These are phyloP conservation scores for Tortricodes alternella DNA, from an alignment of 2,888 invertebrate species.

Conservation along the genomic window DNA sequence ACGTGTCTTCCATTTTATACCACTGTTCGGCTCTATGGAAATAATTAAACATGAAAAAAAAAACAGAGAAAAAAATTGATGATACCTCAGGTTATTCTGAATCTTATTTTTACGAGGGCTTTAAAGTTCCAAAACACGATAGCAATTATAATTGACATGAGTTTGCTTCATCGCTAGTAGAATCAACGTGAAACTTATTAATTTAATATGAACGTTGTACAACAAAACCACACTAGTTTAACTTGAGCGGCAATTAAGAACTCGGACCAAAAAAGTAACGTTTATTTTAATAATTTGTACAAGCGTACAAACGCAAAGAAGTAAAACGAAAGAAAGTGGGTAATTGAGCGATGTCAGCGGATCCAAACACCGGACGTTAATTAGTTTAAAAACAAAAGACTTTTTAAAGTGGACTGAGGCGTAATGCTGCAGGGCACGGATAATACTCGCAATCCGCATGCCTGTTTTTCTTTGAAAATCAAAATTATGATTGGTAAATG, in stretches of 20 bases:
- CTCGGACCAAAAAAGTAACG: constrained; percentile 15
- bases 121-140: constrained; percentile 23
- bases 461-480: neutral
- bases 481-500: neutral
- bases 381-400: constrained; percentile 70
- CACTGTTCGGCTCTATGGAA: constrained; percentile 19
- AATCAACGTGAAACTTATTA: constrained; percentile 26
- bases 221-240: constrained; percentile 10
- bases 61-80: constrained; percentile 4
- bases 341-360: constrained; percentile 46
- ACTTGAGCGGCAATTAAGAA: constrained; percentile 15
- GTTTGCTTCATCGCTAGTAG: constrained; percentile 18
- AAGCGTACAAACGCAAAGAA: constrained; percentile 12
- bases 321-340: constrained; percentile 23
- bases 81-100: constrained; percentile 1
- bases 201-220: constrained; percentile 25
- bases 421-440: constrained; percentile 6
- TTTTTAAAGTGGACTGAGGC: constrained; percentile 27
- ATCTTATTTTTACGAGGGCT: neutral
- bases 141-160: constrained; percentile 28
- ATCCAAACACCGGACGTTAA: constrained; percentile 54
- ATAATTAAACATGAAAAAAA: constrained; percentile 16
- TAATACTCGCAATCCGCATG: neutral
- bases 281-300: constrained; percentile 25
- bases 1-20: constrained; percentile 26